phyloP scores from a whole-genome alignment of 2,888 invertebrate species.

The Drosophila kambysellisi region DNA sequence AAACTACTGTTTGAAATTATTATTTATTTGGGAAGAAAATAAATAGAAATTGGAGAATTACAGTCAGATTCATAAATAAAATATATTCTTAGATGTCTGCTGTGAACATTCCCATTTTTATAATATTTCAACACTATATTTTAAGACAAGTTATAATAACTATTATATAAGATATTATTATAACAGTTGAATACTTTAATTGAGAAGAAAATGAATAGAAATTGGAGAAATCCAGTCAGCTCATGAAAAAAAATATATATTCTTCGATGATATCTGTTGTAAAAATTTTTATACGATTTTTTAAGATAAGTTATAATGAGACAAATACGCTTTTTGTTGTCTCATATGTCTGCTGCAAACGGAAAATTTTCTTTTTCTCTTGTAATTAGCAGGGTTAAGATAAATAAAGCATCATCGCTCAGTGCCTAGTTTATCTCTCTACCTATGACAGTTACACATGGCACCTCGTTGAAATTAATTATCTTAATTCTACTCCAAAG shows the following conservation, averaged over 20 bases:
- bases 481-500: conserved; percentile 33
- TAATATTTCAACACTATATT: no score
- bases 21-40: neutral
- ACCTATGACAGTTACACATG: conserved; percentile 49
- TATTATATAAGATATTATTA: no score
- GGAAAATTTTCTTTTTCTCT: no score
- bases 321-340: neutral
- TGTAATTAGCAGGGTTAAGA: neutral
- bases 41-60: neutral
- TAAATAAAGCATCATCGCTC: conserved; percentile 8
- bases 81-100: neutral
- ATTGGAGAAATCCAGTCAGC: no score
- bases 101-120: neutral
- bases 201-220: no score
- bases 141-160: neutral
- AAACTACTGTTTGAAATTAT: neutral
- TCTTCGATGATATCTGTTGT: no score
- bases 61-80: neutral
- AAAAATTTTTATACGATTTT: no score
- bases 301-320: neutral
- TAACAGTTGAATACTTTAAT: no score
- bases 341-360: neutral
- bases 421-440: conserved; percentile 7
- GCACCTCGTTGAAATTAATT: conserved; percentile 58
- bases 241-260: no score